Evolutionary conservation across 2,797 vertebrate genomes (phyloP), one percentile per base, ranked within the genome.

Genomic region (Cryptoblepharus egeriae): DNA sequence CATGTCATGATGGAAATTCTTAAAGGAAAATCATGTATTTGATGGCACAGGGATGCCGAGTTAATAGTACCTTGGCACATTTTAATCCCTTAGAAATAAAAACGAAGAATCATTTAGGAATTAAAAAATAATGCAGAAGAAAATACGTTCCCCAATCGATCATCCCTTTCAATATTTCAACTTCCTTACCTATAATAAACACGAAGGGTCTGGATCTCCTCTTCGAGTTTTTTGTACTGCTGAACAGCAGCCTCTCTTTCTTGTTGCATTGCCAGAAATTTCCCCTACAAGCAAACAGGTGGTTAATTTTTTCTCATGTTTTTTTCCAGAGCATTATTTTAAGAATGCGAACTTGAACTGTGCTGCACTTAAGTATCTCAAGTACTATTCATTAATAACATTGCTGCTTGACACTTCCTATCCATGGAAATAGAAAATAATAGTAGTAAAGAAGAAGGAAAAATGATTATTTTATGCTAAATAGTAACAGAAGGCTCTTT

Each of bases 101-200:
- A n/a, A n/a, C n/a, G n/a, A n/a, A n/a, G 28, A 82, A 80, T 74
- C 87, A 84, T 75, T 87, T 79, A 89, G 76, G 11, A 3, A 26
- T 18, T 75, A 42, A 26, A 90, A 64, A 94, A 90, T 88, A 79
- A n/a, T n/a, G n/a, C n/a, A n/a, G n/a, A n/a, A n/a, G n/a, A n/a
- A n/a, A n/a, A n/a, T n/a, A n/a, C n/a, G n/a, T n/a, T n/a, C n/a
- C n/a, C n/a, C n/a, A n/a, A n/a, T n/a, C 85, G 85, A 89, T 72
- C 92, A 16, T 85, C 79, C 26, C 91, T 92, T 90, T 68, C 80
- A 90, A 75, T 72, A 61, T 49, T 85, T 90, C 88, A 85, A 92
- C 88, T 81, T 78, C 84, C 86, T 89, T 93, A 99, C 97, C 97
- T 98, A 95, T 96, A 96, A 94, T 96, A 96, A 93, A 96, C 91